These are phyloP conservation scores for Bufo bufo DNA, from an alignment of 2,113 vertebrate genomes.

Conservation along the genomic window DNA sequence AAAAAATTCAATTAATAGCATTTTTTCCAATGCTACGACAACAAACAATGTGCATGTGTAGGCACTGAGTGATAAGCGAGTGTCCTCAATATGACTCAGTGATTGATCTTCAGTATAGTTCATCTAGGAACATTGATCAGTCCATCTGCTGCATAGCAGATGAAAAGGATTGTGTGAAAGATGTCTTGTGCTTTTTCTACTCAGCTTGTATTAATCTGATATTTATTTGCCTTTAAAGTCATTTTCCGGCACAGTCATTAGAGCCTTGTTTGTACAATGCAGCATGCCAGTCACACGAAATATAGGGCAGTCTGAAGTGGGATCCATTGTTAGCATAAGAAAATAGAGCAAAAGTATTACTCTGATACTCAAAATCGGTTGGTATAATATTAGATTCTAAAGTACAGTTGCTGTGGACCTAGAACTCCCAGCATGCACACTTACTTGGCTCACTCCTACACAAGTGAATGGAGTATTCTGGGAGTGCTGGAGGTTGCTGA, in stretches of 20 bases:
- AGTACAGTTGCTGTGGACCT: neutral
- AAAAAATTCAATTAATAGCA: neutral
- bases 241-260: neutral
- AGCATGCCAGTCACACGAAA: neutral
- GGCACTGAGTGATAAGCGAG: neutral
- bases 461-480: too few species aligned
- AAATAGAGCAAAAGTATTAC: neutral
- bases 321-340: neutral
- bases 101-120: conserved; percentile 12
- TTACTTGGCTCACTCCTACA: too few species aligned
- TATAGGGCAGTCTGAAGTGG: neutral
- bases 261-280: neutral
- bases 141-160: conserved; percentile 5
- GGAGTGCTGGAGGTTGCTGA: too few species aligned
- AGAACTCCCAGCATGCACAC: too few species aligned
- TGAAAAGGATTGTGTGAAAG: conserved; percentile 2
- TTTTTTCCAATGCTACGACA: neutral
- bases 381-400: neutral
- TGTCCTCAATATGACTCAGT: conserved; percentile 23
- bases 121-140: conserved; percentile 2
- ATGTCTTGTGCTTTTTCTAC: neutral
- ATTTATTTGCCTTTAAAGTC: conserved; percentile 5
- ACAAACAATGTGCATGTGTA: conserved; percentile 6
- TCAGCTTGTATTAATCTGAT: neutral
- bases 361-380: neutral